phyloP scores from a whole-genome alignment of 2,113 vertebrate genomes.

The Grammomys dolichurus region DNA sequence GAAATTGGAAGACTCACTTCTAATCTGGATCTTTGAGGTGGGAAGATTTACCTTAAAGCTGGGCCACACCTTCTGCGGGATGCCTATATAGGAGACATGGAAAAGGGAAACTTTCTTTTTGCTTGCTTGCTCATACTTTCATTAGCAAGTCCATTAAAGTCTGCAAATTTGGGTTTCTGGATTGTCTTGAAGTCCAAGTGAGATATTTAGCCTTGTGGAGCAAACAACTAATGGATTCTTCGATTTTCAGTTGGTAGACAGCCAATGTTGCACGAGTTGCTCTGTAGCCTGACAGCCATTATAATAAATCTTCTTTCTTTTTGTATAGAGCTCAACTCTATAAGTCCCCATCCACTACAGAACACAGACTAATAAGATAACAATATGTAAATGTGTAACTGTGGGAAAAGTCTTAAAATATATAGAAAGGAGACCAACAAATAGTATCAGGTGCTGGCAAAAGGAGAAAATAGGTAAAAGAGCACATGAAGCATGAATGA shows the following conservation, averaged over 20 bases:
- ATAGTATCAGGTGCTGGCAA: not conserved
- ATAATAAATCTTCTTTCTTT: not conserved
- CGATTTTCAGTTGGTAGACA: not conserved
- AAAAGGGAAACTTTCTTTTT: not conserved
- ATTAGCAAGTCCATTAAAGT: not conserved
- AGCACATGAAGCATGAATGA: not conserved
- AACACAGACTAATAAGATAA: not conserved
- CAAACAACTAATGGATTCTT: not conserved
- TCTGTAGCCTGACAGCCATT: not conserved
- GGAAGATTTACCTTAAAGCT: not conserved
- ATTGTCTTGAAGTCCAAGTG: not conserved
- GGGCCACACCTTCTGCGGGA: too few species aligned
- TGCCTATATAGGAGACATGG: not conserved
- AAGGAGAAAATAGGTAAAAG: not conserved
- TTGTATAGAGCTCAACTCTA: not conserved
- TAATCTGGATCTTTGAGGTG: not conserved
- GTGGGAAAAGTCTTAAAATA: not conserved
- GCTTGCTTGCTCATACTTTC: not conserved
- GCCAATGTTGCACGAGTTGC: too few species aligned
- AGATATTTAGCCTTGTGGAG: not conserved
- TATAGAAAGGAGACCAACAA: not conserved
- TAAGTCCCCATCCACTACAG: not conserved
- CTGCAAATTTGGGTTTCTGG: not conserved
- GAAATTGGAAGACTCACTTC: not conserved
- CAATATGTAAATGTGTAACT: not conserved